Evolutionary conservation across 2,797 vertebrate genomes (phyloP).

Genomic region (Alosa sapidissima): DNA sequence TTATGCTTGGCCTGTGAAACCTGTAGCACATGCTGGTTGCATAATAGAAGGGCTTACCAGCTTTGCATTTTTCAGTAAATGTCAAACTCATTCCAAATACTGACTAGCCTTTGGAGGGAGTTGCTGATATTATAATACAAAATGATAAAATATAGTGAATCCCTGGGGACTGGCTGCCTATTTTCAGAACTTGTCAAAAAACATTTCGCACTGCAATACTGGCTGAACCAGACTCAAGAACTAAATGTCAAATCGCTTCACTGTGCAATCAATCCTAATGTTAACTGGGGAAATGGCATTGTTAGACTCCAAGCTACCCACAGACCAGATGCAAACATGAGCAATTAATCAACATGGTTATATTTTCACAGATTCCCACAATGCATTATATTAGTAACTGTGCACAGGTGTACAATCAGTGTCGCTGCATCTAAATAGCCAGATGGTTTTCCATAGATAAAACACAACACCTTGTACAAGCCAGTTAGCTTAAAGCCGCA

Average conservation of each 20-base stretch:
- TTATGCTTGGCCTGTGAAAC: background rate
- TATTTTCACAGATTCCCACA: background rate
- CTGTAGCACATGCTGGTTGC: slow-evolving; percentile 1
- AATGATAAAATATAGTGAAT: background rate
- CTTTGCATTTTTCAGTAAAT: slow-evolving; percentile 6
- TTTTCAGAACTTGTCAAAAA: background rate
- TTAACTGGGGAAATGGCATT: no score
- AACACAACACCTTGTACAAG: background rate
- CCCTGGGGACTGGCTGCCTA: no score
- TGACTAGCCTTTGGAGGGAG: background rate
- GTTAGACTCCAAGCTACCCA: no score
- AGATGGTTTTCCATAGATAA: background rate
- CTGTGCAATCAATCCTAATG: no score
- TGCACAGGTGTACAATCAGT: background rate
- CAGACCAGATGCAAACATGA: background rate
- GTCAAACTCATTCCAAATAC: background rate
- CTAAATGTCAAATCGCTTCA: no score
- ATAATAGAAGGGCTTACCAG: background rate
- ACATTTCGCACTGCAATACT: background rate
- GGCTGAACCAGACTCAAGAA: no score
- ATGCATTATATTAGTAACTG: background rate
- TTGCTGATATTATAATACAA: background rate
- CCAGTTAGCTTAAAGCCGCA: background rate
- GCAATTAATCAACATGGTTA: background rate
- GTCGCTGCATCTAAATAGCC: background rate